Conservation (phyloP, 2,888 invertebrate species). For the Yponomeuta evonymella region DNA sequence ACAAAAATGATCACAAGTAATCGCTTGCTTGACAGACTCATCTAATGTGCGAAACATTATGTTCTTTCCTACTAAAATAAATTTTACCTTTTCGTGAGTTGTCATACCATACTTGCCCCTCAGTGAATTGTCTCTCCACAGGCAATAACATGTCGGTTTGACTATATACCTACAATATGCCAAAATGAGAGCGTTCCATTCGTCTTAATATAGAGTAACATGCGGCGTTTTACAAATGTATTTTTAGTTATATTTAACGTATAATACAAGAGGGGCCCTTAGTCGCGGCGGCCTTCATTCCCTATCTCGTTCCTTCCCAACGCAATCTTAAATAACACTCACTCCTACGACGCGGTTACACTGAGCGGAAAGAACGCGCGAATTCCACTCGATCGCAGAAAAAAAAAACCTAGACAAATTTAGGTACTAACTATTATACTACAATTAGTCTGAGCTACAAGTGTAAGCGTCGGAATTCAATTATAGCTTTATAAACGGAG, state of each 20-base stretch:
- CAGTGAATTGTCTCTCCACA: too few relatives aligned
- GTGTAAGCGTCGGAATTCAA: too few relatives aligned
- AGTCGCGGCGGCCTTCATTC: neutral
- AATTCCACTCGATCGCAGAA: too few relatives aligned
- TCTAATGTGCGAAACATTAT: constrained; percentile 26
- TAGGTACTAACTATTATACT: too few relatives aligned
- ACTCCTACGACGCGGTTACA: neutral
- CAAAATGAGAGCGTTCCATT: constrained; percentile 35
- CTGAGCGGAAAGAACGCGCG: too few relatives aligned
- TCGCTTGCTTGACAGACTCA: constrained; percentile 12
- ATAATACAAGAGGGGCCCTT: neutral
- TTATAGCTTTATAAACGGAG: too few relatives aligned
- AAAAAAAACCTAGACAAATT: too few relatives aligned
- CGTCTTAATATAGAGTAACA: constrained; percentile 17
- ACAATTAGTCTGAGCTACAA: too few relatives aligned
- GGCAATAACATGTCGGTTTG: too few relatives aligned
- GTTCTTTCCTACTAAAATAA: constrained; percentile 19
- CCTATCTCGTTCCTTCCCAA: constrained; percentile 19
- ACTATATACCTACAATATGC: constrained; percentile 25
- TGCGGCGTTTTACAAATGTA: constrained; percentile 11
- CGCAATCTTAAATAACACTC: neutral
- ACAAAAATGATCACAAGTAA: neutral
- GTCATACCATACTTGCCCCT: too few relatives aligned
- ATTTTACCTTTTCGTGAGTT: too few relatives aligned
- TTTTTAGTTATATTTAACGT: constrained; percentile 1